Base-by-base conservation (phyloP, 2,797 vertebrate species). In the Knipowitschia caucasica region DNA sequence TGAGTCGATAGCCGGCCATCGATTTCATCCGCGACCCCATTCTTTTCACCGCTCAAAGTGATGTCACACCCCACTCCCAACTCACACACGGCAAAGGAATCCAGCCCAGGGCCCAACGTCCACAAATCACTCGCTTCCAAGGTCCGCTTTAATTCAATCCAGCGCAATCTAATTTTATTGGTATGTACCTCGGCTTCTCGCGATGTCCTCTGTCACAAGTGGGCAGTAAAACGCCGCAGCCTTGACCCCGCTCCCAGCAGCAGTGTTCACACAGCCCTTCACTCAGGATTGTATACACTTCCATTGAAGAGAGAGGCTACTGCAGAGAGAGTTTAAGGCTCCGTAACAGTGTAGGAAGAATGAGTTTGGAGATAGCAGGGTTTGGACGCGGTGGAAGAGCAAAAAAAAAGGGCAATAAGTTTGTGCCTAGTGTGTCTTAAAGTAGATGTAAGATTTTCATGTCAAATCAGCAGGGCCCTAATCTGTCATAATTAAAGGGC, bases 101-200 rank as follows among this genome's bases (percentile, higher is more conserved):
- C 66, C 72, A 67, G 70, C 54, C 20, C 39, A 64, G 64, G 14
- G 62, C 77, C 7, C 18, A 39, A 62, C 69, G 9, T 66, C 75
- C 6, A 84, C 84, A 82, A 86, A 86, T 84, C 75, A 78, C 54
- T 61, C 53, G 61, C 36, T 73, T 17, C 62, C 78, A 82, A 87
- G 79, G 80, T 81, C 82, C 71, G 61, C 69, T 80, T 80, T 83
- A 86, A 86, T 85, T 84, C 80, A 81, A 76, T 83, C 74, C 69
- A 42, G 62, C 39, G 78, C 77, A 77, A 81, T 86, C 75, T 75
- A 59, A 82, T 84, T 85, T 84, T 82, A 87, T 81, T 76, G 81
- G 73, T 71, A 81, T 77, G 82, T 80, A 71, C 78, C 64, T 77
- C 67, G 57, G 77, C 72, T 60, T 76, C 82, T 77, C 51, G 67